Conservation (phyloP, 2,797 vertebrate genomes). For the Alauda arvensis region DNA sequence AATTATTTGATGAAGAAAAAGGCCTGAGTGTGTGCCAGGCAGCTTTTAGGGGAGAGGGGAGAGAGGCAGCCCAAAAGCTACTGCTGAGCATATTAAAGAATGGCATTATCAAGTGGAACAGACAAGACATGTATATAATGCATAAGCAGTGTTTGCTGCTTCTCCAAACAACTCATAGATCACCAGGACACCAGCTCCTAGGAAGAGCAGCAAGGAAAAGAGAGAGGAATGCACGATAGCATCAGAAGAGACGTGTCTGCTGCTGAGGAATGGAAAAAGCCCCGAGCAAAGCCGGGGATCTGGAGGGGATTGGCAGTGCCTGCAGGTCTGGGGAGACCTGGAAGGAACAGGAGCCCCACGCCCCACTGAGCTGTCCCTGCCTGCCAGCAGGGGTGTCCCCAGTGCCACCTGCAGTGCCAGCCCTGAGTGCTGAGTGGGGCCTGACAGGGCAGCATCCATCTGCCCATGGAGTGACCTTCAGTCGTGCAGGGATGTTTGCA, state of each 20-base stretch:
- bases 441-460: slow-evolving; percentile 23
- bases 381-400: not conserved
- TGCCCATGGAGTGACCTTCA: slow-evolving; percentile 64
- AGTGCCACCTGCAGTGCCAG: not conserved
- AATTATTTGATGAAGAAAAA: slow-evolving; percentile 17
- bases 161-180: slow-evolving; percentile 65
- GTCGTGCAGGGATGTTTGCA: slow-evolving; percentile 28
- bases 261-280: not conserved
- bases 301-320: not conserved
- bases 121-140: slow-evolving; percentile 50
- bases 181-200: slow-evolving; percentile 38
- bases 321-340: accelerated
- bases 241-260: not conserved
- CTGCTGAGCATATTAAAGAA: slow-evolving; percentile 66
- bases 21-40: not conserved
- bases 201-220: slow-evolving; percentile 4
- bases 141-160: slow-evolving; percentile 36
- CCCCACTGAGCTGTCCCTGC: not conserved
- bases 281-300: not conserved
- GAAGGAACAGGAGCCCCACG: not conserved
- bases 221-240: not conserved
- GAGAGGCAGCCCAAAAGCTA: slow-evolving; percentile 51
- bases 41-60: not conserved
- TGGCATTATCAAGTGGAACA: slow-evolving; percentile 58
- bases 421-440: slow-evolving; percentile 29